Base-by-base conservation (phyloP, 2,797 vertebrate species). In the Lacerta bilineata region DNA sequence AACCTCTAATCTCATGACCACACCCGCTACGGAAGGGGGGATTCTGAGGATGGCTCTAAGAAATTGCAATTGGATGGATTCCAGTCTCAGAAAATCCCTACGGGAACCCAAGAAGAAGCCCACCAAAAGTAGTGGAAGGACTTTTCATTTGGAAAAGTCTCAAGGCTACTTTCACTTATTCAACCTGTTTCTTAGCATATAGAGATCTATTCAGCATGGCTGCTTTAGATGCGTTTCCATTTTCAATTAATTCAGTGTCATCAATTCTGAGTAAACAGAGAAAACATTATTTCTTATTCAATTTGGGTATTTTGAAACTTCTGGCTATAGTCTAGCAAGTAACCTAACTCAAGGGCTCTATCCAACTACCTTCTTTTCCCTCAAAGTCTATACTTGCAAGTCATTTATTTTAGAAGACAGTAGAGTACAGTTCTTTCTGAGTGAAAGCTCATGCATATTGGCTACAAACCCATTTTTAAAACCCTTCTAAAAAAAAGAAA, bases 271-370 rank as follows among this genome's bases (percentile, higher is more conserved):
- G n/a, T 10, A 33, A n/a, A 8, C 68, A 0, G 9, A 23, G 0
- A 0, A 66, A 10, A 1, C 2, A 18, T 1, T 0, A 0, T 39
- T 69, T 81, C 55, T 72, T 8, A n/a, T 25, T 0, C 15, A 0
- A 50, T 10, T 33, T 1, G 0, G 82, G 72, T 15, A 3, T 68
- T 85, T 36, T 71, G 33, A 17, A 0, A 0, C 83, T 46, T 80
- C 8, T 0, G 0, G 2, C 77, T 72, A 74, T 71, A 59, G 11
- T 5, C 50, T 15, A 39, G 82, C 15, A 91, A 91, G 59, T 1
- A 74, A n/a, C 8, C 46, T 64, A 59, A 90, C 76, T 77, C 55
- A 80, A 87, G 55, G 6, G 0, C 74, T 86, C 9, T 55, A 0
- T 1, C 7, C 7, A 0, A 0, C 5, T 2, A 25, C 80, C 8